These are phyloP conservation scores for Xenopus petersii DNA, from an alignment of 2,797 vertebrate species.

Conservation along the genomic window DNA sequence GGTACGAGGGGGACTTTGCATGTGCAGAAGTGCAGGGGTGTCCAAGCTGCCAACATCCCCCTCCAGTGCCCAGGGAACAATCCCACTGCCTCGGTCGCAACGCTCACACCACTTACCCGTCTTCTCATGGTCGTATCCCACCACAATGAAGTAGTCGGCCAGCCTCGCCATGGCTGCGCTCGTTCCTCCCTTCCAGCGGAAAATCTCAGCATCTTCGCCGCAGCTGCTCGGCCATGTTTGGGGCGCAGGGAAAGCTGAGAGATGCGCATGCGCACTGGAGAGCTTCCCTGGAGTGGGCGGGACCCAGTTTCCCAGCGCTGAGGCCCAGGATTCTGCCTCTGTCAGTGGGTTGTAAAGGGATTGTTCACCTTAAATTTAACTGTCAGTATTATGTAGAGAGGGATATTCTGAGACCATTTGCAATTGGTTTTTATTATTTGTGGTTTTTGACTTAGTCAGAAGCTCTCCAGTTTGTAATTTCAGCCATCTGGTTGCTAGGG, in stretches of 20 bases:
- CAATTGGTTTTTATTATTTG: too few relatives aligned
- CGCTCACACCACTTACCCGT: constrained; percentile 70
- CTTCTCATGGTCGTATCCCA: constrained; percentile 94
- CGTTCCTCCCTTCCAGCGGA: constrained; percentile 60
- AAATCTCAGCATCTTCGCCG: constrained; percentile 91
- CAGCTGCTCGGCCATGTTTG: constrained; percentile 85
- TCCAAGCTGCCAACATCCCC: constrained; percentile 3
- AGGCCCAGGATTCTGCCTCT: too few relatives aligned
- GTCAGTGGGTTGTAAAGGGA: too few relatives aligned
- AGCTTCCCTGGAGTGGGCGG: constrained; percentile 49
- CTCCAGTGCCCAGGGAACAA: too few relatives aligned
- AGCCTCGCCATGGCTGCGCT: constrained; percentile 87
- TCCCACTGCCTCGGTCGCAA: not conserved
- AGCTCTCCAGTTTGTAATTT: too few relatives aligned
- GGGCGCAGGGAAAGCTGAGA: constrained; percentile 65
- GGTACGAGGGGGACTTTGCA: constrained; percentile 9
- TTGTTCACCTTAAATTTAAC: too few relatives aligned
- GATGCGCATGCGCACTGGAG: constrained; percentile 80
- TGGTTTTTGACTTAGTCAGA: too few relatives aligned
- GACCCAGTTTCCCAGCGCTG: not conserved
- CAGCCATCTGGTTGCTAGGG: too few relatives aligned
- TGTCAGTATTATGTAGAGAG: too few relatives aligned
- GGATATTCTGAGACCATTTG: too few relatives aligned
- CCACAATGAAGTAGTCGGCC: constrained; percentile 94
- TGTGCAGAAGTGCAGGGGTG: not conserved